Conservation (phyloP, 2,113 vertebrate species). For the Leptosomus discolor region DNA sequence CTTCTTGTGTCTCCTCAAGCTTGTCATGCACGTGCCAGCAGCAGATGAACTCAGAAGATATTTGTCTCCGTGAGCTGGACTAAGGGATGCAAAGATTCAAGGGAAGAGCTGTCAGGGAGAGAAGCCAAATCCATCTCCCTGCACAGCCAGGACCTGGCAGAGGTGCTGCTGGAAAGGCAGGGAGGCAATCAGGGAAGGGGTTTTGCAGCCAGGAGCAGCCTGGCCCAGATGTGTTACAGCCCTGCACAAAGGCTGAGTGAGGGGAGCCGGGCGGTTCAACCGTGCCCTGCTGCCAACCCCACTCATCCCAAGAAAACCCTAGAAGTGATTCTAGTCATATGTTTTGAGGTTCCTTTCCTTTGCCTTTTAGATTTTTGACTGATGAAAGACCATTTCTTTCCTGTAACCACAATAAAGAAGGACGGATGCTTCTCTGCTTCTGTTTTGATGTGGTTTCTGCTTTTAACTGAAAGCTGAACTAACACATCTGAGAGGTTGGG, state of each 20-base stretch:
- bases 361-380: not conserved
- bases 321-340: rapidly evolving
- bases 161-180: not conserved
- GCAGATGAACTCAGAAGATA: not conserved
- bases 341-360: not conserved
- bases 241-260: not conserved
- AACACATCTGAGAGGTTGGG: not conserved
- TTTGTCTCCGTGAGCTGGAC: rapidly evolving
- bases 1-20: not conserved
- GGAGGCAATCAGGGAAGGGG: too few species aligned
- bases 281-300: not conserved
- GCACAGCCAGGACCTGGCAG: not conserved
- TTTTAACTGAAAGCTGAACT: not conserved
- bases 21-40: rapidly evolving
- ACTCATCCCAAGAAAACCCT: not conserved
- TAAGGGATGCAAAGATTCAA: not conserved
- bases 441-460: not conserved
- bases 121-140: not conserved
- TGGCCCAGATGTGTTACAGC: not conserved
- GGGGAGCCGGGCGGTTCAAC: rapidly evolving
- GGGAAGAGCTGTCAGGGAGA: not conserved
- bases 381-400: not conserved
- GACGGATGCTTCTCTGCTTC: not conserved
- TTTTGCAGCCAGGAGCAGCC: not conserved
- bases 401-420: not conserved